Evolutionary conservation across 2,113 vertebrate species (phyloP).

Genomic region (Albula glossodonta): DNA sequence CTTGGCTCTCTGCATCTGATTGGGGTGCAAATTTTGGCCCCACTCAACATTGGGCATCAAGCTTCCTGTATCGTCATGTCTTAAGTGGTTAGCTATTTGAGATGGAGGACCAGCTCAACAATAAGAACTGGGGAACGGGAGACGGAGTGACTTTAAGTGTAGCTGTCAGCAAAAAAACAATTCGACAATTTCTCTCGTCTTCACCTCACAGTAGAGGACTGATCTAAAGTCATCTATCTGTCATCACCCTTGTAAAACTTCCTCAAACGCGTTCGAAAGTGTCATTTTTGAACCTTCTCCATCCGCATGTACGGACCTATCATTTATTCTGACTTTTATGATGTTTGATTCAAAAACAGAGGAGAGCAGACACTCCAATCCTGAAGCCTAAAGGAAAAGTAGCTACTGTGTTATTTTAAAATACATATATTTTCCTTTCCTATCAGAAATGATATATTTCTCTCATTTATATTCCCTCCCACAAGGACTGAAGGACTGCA

Average conservation of each 20-base stretch:
- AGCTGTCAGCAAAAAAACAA: constrained; percentile 69
- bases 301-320: constrained; percentile 4
- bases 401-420: not conserved
- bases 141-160: constrained; percentile 60
- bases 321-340: not conserved
- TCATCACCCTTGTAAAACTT: constrained; percentile 50
- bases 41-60: constrained; percentile 46
- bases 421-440: not conserved
- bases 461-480: not conserved
- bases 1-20: constrained; percentile 27
- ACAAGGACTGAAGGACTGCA: not conserved
- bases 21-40: constrained; percentile 5
- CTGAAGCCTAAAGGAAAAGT: not conserved
- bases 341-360: not conserved
- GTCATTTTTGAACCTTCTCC: constrained; percentile 29
- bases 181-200: constrained; percentile 58
- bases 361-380: constrained; percentile 10
- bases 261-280: constrained; percentile 22
- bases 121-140: constrained; percentile 54
- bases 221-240: constrained; percentile 41
- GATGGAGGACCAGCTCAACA: not conserved
- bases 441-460: not conserved
- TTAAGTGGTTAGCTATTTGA: constrained; percentile 29
- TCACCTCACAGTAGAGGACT: constrained; percentile 58
- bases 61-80: constrained; percentile 42